Percentiles rank a stretch among this genome's conserved stretches.
phyloP scores from a whole-genome alignment of 2,113 vertebrate species.

The Natator depressus region DNA sequence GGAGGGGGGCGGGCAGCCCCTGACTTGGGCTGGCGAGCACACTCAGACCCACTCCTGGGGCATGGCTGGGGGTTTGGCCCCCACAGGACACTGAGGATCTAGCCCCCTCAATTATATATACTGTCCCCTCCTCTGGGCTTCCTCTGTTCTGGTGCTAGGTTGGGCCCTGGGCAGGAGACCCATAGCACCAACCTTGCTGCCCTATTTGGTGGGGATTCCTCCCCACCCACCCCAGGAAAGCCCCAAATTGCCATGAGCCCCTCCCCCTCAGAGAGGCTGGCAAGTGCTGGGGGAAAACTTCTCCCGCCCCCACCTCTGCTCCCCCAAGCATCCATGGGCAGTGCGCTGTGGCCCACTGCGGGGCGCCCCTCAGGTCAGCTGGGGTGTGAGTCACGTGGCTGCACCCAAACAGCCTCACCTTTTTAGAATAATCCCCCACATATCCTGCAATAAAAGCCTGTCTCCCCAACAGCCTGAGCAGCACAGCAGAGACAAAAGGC shows the following conservation, averaged over 20 bases:
- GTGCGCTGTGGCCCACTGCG: too few species aligned
- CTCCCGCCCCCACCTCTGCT: neutral
- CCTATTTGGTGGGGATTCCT: too few species aligned
- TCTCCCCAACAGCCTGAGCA: neutral
- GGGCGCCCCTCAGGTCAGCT: too few species aligned
- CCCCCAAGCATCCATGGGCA: too few species aligned
- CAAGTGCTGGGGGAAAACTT: too few species aligned
- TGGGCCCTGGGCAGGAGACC: neutral
- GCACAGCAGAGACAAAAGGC: neutral
- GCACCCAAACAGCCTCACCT: neutral
- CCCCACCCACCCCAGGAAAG: too few species aligned
- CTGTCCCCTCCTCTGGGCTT: neutral
- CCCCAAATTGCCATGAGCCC: neutral
- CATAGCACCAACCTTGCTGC: neutral
- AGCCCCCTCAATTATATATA: neutral
- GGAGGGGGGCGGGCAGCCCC: neutral
- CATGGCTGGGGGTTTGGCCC: too few species aligned
- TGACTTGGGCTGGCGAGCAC: neutral
- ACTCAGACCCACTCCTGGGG: too few species aligned
- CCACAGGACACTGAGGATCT: neutral
- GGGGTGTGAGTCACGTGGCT: accelerated
- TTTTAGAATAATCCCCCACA: accelerated
- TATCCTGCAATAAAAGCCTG: accelerated
- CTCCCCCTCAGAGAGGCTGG: too few species aligned
- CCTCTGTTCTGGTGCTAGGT: neutral